Percentiles rank a stretch among this genome's conserved stretches.
These are phyloP conservation scores for Diabrotica balteata DNA, from an alignment of 2,888 invertebrate genomes.

Conservation along the genomic window DNA sequence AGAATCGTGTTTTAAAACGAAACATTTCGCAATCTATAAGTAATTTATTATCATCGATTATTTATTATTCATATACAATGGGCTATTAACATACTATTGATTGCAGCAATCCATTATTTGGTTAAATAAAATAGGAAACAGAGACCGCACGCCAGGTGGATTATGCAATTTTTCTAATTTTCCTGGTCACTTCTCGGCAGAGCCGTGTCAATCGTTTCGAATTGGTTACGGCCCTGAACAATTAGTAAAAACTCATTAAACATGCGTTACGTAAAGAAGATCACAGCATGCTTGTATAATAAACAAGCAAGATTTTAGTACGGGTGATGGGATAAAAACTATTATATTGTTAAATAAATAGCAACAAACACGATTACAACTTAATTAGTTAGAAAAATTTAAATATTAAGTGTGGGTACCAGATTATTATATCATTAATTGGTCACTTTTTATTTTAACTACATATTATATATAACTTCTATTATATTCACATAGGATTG, in stretches of 20 bases:
- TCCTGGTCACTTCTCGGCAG: background rate
- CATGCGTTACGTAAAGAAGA: conserved; percentile 21
- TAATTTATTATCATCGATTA: too few species aligned
- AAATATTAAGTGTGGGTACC: too few species aligned
- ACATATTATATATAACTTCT: too few species aligned
- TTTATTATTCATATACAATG: too few species aligned
- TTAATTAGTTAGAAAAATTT: too few species aligned
- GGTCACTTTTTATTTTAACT: too few species aligned
- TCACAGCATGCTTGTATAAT: conserved; percentile 14
- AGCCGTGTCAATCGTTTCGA: conserved; percentile 1
- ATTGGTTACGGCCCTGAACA: conserved; percentile 19
- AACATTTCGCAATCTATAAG: too few species aligned
- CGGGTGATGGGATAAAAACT: background rate
- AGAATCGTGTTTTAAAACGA: too few species aligned
- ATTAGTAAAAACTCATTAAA: conserved; percentile 15
- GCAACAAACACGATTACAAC: too few species aligned
- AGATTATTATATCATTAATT: too few species aligned
- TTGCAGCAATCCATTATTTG: background rate
- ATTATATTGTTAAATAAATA: too few species aligned
- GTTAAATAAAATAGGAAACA: background rate
- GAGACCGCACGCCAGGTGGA: background rate
- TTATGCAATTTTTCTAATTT: background rate
- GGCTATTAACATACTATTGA: background rate
- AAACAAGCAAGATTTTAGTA: conserved; percentile 17
- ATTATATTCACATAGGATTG: too few species aligned